Evolutionary conservation across 2,888 invertebrate genomes (phyloP), one percentile per base, ranked within the genome.

Genomic region (Trypoxylon attenuatum): DNA sequence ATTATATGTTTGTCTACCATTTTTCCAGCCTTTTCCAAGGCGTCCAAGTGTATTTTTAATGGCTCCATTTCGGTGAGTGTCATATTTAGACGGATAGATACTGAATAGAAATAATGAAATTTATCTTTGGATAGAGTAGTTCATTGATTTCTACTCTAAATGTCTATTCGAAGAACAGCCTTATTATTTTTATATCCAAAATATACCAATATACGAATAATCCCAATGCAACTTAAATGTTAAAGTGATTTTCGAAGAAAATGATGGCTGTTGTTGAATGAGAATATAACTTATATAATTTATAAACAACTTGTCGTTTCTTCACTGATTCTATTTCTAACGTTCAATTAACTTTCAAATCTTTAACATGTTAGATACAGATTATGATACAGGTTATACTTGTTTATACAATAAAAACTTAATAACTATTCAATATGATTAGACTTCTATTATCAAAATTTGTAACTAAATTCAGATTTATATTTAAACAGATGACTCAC

Each of bases 11-110:
- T 92, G 84, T 96, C 96, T 33, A 96, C 88, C 87, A 93, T 93
- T 84, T 92, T 92, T 38, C 94, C 94, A 47, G 95, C 94, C 77
- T 92, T 88, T 87, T 95, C 94, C 76, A 95, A 88, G 53, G 91
- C 90, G 79, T 93, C 94, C 39, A 88, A 70, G 52, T 88, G 86
- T 64, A 87, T 83, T 78, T 88, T 88, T 43, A 85, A 77, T 10
- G 83, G 86, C 70, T 88, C 88, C 85, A 87, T 87, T 62, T 73
- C 72, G 39, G 74, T 67, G 47, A 63, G 67, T 10, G 66, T 74
- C 57, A 58, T 73, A 18, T 60, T 74, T 41, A 19, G 16, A 16
- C 33, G 54, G 5, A 1, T 27, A 10, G 23, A 38, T 16, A 5
- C 22, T n/a, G 22, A 41, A 39, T 45, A 29, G 47, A 49, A 13